Conservation (phyloP, 1,140 invertebrate genomes). For the Monochamus saltuarius region DNA sequence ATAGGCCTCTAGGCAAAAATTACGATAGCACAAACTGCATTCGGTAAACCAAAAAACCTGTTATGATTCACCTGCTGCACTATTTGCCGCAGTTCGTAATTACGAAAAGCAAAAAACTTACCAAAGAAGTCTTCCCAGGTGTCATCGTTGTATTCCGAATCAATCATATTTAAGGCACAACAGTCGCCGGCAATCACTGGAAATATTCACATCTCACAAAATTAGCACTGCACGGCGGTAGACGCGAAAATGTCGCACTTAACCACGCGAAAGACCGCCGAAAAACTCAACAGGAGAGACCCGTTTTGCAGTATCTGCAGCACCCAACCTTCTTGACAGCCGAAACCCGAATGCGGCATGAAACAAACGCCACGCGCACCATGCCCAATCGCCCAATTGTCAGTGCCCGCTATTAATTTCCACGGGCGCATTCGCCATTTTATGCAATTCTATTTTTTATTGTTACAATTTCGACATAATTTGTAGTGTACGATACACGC, state of each 20-base stretch:
- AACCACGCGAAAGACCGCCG: neutral
- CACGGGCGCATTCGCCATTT: too few relatives aligned
- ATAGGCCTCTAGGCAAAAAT: too few relatives aligned
- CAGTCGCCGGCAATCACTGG: slow-evolving; percentile 21
- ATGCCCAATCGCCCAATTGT: too few relatives aligned
- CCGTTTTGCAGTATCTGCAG: neutral
- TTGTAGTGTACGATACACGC: neutral
- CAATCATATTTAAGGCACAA: slow-evolving; percentile 40
- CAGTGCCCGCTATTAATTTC: too few relatives aligned
- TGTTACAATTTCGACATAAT: too few relatives aligned
- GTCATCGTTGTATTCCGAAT: slow-evolving; percentile 36
- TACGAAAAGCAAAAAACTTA: slow-evolving; percentile 24
- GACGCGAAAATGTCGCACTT: neutral
- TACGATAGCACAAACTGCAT: too few relatives aligned
- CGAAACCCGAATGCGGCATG: neutral
- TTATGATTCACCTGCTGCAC: too few relatives aligned
- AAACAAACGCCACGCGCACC: too few relatives aligned
- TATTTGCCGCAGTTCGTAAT: neutral
- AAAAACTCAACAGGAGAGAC: neutral
- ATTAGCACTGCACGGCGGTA: slow-evolving; percentile 5
- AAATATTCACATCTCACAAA: slow-evolving; percentile 39
- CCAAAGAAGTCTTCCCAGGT: slow-evolving; percentile 46
- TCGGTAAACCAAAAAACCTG: too few relatives aligned
- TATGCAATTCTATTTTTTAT: too few relatives aligned
- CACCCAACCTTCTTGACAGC: neutral